These are phyloP conservation scores for Ptychadena robeensis DNA, from an alignment of 2,797 vertebrate genomes.

Conservation along the genomic window DNA sequence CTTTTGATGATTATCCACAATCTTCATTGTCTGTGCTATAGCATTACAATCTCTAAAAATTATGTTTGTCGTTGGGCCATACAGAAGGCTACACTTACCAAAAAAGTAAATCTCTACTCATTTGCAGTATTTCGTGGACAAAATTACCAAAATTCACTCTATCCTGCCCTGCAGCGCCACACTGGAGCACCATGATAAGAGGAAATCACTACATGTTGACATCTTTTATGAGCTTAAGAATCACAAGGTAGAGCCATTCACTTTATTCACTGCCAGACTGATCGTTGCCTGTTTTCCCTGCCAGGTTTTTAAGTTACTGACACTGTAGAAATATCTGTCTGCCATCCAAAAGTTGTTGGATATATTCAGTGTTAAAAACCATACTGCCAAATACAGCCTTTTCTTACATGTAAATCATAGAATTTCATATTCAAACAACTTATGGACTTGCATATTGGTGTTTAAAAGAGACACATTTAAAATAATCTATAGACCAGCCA, in stretches of 20 bases:
- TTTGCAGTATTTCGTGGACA: too few species aligned
- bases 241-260: constrained; percentile 9
- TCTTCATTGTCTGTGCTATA: neutral
- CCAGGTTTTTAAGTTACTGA: constrained; percentile 19
- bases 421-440: neutral
- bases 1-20: neutral
- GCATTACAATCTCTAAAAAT: neutral
- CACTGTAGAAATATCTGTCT: neutral
- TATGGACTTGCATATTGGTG: constrained; percentile 11
- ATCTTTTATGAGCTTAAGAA: constrained; percentile 6
- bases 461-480: constrained; percentile 7
- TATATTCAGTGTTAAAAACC: neutral
- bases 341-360: constrained; percentile 9
- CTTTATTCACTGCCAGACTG: constrained; percentile 7
- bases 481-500: neutral
- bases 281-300: constrained; percentile 22
- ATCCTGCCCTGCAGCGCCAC: constrained; percentile 7
- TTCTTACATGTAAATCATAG: neutral
- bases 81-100: neutral
- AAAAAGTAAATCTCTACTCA: too few species aligned
- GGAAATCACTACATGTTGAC: constrained; percentile 25
- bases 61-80: neutral
- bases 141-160: neutral
- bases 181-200: constrained; percentile 34
- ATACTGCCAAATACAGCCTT: neutral